phyloP scores from a whole-genome alignment of 2,888 invertebrate genomes.

The Sympetrum striolatum region DNA sequence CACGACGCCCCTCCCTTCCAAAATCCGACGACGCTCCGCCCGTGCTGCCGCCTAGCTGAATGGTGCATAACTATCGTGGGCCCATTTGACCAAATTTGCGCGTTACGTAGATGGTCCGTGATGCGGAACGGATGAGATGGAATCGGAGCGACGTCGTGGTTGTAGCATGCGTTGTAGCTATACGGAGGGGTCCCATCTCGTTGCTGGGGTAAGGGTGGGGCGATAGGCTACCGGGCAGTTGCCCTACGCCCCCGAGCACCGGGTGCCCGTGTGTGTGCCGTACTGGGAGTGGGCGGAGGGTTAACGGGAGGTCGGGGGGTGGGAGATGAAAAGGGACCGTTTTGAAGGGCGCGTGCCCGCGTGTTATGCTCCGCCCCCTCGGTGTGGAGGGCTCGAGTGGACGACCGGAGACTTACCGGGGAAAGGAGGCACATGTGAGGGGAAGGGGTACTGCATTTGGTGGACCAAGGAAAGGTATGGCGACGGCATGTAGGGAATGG shows the following conservation, averaged over 20 bases:
- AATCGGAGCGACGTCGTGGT: too few relatives aligned
- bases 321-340: slow-evolving; percentile 5
- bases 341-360: slow-evolving; percentile 42
- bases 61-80: neutral
- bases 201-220: neutral
- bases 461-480: neutral
- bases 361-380: slow-evolving; percentile 34
- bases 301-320: neutral
- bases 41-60: slow-evolving; percentile 33
- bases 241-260: slow-evolving; percentile 2
- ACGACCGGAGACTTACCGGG: neutral
- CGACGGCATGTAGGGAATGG: too few relatives aligned
- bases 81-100: neutral
- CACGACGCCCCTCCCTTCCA: neutral
- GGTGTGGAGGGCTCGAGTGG: slow-evolving; percentile 5
- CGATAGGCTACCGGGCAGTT: slow-evolving; percentile 11
- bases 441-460: neutral
- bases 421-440: neutral
- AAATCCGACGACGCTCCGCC: slow-evolving; percentile 35
- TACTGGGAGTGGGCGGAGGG: slow-evolving; percentile 35
- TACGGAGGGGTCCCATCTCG: too few relatives aligned
- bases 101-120: neutral
- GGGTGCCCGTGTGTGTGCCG: slow-evolving; percentile 8
- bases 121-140: neutral
- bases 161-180: too few relatives aligned